Conservation (phyloP, 2,113 vertebrate genomes). For the Tupaia chinensis region DNA sequence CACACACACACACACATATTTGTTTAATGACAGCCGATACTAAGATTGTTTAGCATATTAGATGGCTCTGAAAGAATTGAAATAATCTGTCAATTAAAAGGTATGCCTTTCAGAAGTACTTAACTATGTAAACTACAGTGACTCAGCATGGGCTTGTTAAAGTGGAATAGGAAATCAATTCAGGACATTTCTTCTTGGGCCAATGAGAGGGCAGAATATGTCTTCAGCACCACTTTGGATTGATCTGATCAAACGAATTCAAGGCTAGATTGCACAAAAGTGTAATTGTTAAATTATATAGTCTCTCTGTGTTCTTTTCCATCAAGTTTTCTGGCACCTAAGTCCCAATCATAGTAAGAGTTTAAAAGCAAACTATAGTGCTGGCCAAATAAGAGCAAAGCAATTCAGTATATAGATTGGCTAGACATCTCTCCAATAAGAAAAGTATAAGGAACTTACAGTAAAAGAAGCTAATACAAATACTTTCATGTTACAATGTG, state of each 20-base stretch:
- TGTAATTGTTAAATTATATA: slow-evolving; percentile 34
- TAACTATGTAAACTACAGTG: slow-evolving; percentile 71
- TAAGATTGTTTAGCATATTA: slow-evolving; percentile 66
- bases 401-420: not conserved
- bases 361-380: slow-evolving; percentile 46
- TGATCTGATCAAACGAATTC: not conserved
- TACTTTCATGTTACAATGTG: not conserved
- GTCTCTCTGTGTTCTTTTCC: not conserved
- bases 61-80: slow-evolving; percentile 63
- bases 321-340: slow-evolving; percentile 38
- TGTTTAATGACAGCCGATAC: slow-evolving; percentile 58
- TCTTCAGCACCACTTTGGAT: slow-evolving; percentile 46
- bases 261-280: not conserved
- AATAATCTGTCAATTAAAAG: slow-evolving; percentile 80
- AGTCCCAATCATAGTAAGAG: slow-evolving; percentile 20
- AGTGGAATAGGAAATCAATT: slow-evolving; percentile 65
- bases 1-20: not conserved
- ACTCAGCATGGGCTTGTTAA: slow-evolving; percentile 72
- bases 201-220: slow-evolving; percentile 66
- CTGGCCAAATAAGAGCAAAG: not conserved
- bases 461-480: slow-evolving; percentile 25
- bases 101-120: slow-evolving; percentile 73
- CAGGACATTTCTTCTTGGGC: slow-evolving; percentile 53
- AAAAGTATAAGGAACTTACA: slow-evolving; percentile 25
- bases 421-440: not conserved